These are phyloP conservation scores for Cydia splendana DNA, from an alignment of 1,140 invertebrate genomes.

Conservation along the genomic window DNA sequence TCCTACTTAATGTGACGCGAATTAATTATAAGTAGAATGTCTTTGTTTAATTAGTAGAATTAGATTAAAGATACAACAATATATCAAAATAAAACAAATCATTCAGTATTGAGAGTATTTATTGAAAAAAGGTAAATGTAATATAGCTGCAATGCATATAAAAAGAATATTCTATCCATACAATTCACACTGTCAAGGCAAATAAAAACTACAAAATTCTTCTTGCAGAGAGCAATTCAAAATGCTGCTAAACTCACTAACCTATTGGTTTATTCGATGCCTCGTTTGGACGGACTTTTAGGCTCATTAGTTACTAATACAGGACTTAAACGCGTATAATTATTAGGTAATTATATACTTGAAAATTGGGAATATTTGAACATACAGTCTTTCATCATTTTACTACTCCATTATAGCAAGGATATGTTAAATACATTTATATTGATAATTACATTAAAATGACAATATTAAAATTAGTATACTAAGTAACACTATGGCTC, in stretches of 20 bases:
- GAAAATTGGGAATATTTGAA: constrained; percentile 4
- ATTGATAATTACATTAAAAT: background rate
- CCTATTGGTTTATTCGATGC: constrained; percentile 16
- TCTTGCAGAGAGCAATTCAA: constrained; percentile 46
- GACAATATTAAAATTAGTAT: background rate
- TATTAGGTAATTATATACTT: too few relatives aligned
- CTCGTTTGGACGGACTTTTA: constrained; percentile 46
- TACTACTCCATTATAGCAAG: background rate
- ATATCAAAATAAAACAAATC: constrained; percentile 34
- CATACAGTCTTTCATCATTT: constrained; percentile 35
- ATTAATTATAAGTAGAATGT: too few relatives aligned
- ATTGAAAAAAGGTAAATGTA: constrained; percentile 36
- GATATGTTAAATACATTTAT: background rate
- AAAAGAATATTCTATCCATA: background rate
- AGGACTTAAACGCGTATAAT: background rate
- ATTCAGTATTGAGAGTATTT: constrained; percentile 26
- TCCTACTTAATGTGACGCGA: too few relatives aligned
- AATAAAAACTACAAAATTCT: constrained; percentile 17
- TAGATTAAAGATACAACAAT: too few relatives aligned
- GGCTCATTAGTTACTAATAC: constrained; percentile 32
- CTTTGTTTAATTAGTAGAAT: constrained; percentile 4
- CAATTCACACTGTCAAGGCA: background rate
- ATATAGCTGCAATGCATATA: constrained; percentile 31
- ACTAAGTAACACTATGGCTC: background rate
- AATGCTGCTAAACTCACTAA: constrained; percentile 38